Evolutionary conservation across 2,113 vertebrate genomes (phyloP).

Genomic region (Cyprinus carpio): DNA sequence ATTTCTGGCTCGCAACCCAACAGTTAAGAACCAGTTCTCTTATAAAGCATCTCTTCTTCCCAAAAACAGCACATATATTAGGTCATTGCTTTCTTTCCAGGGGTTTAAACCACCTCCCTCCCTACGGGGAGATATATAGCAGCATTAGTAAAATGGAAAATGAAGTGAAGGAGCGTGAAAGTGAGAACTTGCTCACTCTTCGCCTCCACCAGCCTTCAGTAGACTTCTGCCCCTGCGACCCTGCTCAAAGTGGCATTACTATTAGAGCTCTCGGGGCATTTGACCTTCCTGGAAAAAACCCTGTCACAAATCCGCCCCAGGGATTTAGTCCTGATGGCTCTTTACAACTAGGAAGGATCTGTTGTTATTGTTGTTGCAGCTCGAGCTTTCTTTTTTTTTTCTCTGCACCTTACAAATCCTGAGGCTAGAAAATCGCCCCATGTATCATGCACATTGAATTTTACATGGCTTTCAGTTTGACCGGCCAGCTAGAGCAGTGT

Average conservation of each 20-base stretch:
- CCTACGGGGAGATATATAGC: neutral
- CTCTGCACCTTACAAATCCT: constrained; percentile 62
- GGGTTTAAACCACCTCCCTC: constrained; percentile 15
- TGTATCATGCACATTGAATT: constrained; percentile 71
- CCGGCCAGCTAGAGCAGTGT: constrained; percentile 56
- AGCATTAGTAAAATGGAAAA: constrained; percentile 27
- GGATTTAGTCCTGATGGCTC: constrained; percentile 57
- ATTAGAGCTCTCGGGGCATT: constrained; percentile 62
- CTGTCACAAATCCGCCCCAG: constrained; percentile 62
- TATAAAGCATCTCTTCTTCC: neutral
- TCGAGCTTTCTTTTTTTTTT: constrained; percentile 10
- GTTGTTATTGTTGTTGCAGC: constrained; percentile 56
- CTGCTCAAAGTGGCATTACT: constrained; percentile 58
- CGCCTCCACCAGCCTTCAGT: constrained; percentile 29
- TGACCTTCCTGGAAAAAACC: constrained; percentile 61
- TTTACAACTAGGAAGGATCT: constrained; percentile 65
- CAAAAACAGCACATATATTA: neutral
- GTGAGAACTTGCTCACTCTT: constrained; percentile 22
- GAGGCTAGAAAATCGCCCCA: constrained; percentile 59
- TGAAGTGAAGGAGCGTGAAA: constrained; percentile 9
- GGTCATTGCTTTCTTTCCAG: constrained; percentile 5
- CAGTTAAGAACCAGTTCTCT: neutral
- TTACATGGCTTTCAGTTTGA: constrained; percentile 68
- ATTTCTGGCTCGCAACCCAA: neutral
- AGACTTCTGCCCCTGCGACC: constrained; percentile 2